Conservation (phyloP, 2,113 vertebrate genomes). For the Pyxicephalus adspersus region DNA sequence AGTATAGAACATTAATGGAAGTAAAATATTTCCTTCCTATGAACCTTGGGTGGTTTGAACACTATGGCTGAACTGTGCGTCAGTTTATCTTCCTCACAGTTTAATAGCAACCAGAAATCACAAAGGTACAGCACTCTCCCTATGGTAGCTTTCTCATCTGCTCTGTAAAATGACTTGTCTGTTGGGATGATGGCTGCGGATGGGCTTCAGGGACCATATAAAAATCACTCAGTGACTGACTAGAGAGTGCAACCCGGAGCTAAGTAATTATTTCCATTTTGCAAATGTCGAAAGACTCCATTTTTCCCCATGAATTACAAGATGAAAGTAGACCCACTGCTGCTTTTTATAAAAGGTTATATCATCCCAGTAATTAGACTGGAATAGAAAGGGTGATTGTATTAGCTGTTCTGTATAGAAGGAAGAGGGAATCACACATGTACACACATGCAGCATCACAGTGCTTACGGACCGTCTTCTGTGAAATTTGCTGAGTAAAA, state of each 20-base stretch:
- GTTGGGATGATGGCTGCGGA: slow-evolving; percentile 66
- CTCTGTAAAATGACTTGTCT: slow-evolving; percentile 72
- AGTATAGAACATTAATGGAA: slow-evolving; percentile 50
- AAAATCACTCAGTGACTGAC: slow-evolving; percentile 60
- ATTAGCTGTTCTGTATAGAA: neutral
- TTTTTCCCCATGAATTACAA: slow-evolving; percentile 58
- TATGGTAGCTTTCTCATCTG: slow-evolving; percentile 69
- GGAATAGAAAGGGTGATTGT: slow-evolving; percentile 61
- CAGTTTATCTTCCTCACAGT: slow-evolving; percentile 62
- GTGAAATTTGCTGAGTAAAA: neutral
- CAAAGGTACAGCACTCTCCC: slow-evolving; percentile 59
- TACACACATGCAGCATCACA: neutral
- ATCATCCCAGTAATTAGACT: slow-evolving; percentile 62
- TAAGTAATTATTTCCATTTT: slow-evolving; percentile 71
- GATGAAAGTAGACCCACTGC: slow-evolving; percentile 63
- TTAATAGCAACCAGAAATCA: slow-evolving; percentile 61
- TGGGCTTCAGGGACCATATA: slow-evolving; percentile 63
- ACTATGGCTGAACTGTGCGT: slow-evolving; percentile 64
- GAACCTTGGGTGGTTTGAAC: slow-evolving; percentile 51
- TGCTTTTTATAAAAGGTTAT: slow-evolving; percentile 66
- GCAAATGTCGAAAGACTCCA: slow-evolving; percentile 62
- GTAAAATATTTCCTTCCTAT: slow-evolving; percentile 51
- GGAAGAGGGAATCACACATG: neutral
- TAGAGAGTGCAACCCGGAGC: slow-evolving; percentile 61
- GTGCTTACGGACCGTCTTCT: neutral